These are phyloP conservation scores for Caenorhabditis remanei DNA, from an alignment of 1,140 invertebrate species.

Conservation along the genomic window DNA sequence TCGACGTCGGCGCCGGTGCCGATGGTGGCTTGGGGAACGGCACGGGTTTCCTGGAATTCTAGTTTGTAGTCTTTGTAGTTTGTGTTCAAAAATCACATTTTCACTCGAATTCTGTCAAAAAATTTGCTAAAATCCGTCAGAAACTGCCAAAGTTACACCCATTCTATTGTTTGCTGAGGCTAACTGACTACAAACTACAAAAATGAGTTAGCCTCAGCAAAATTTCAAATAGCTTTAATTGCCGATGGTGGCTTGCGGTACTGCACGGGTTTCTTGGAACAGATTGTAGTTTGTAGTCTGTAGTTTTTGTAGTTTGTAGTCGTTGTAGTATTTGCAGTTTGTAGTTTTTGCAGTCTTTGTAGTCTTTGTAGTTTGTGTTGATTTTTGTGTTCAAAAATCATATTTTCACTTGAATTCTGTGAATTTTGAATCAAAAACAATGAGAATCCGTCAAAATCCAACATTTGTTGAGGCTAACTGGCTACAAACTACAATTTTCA, in stretches of 20 bases:
- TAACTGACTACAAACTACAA: slow-evolving; percentile 26
- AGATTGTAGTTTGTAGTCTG: background rate
- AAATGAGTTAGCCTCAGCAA: background rate
- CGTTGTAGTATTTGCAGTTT: too few species aligned
- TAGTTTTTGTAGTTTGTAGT: too few species aligned
- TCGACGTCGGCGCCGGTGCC: slow-evolving; percentile 76
- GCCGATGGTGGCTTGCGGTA: slow-evolving; percentile 82
- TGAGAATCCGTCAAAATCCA: background rate
- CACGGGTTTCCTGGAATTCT: slow-evolving; percentile 82
- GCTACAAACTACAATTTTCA: background rate
- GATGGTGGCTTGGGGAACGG: slow-evolving; percentile 83
- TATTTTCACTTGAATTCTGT: background rate
- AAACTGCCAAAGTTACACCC: background rate
- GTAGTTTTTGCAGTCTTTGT: too few species aligned
- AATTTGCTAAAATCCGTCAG: too few species aligned
- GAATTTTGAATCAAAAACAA: background rate
- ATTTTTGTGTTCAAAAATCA: too few species aligned
- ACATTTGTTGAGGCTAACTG: background rate
- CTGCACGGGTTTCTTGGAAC: slow-evolving; percentile 83
- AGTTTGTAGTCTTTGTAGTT: background rate
- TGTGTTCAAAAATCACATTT: background rate
- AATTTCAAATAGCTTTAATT: background rate
- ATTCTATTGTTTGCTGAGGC: background rate
- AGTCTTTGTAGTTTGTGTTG: background rate
- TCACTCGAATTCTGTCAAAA: background rate